Percentiles rank a stretch among this genome's conserved stretches.
Evolutionary conservation across 2,797 vertebrate genomes (phyloP).

Genomic region (Hoplostethus mediterraneus): DNA sequence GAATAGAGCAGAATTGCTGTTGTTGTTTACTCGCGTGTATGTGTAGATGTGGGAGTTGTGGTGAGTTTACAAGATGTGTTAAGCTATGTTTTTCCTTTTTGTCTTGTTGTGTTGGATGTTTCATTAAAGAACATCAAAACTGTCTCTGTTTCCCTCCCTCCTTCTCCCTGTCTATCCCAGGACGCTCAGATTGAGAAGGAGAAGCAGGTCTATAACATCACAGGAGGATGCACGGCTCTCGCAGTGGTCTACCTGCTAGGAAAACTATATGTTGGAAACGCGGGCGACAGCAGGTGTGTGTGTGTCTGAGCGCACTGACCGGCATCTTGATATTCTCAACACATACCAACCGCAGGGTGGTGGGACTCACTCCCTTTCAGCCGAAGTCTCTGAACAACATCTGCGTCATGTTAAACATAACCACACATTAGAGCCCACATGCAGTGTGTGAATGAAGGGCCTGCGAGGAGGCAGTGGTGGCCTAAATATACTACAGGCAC

Average conservation of each 20-base stretch:
- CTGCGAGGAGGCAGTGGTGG: neutral
- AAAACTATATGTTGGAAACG: conserved; percentile 94
- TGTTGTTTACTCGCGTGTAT: too few relatives aligned
- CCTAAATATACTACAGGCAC: conserved; percentile 18
- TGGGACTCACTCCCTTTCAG: neutral
- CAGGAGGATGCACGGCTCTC: conserved; percentile 95
- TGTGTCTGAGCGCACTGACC: conserved; percentile 3
- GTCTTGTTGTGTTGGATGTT: neutral
- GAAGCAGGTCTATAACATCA: conserved; percentile 89
- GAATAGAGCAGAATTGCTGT: neutral
- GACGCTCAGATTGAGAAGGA: conserved; percentile 94
- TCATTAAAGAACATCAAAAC: conserved; percentile 16
- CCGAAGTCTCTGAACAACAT: too few relatives aligned
- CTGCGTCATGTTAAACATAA: too few relatives aligned
- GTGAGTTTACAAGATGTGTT: neutral
- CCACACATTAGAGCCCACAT: too few relatives aligned
- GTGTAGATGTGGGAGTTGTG: too few relatives aligned
- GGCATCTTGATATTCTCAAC: too few relatives aligned
- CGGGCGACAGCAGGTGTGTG: conserved; percentile 97
- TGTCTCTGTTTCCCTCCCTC: conserved; percentile 9
- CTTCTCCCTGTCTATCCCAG: conserved; percentile 68
- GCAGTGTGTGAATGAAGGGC: neutral
- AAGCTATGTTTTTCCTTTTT: neutral
- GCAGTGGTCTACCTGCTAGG: conserved; percentile 91
- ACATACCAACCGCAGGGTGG: too few relatives aligned